Evolutionary conservation across 2,797 vertebrate species (phyloP).

Genomic region (Graptemys geographica): DNA sequence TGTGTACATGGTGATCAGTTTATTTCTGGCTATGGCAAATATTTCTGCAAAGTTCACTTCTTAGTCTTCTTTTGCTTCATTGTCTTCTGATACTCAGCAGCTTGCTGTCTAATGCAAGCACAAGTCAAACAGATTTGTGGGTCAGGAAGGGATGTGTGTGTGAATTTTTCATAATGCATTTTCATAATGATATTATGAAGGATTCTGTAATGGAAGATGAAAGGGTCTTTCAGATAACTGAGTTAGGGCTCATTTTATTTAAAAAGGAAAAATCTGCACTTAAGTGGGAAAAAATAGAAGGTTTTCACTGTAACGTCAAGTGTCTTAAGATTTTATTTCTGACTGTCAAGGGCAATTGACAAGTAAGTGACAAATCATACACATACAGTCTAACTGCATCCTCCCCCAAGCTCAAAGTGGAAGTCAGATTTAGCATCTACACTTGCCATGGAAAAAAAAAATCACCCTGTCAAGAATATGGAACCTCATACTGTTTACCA

Average conservation of each 20-base stretch:
- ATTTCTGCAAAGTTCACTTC: background rate
- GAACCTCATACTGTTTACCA: constrained; percentile 27
- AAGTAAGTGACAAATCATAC: constrained; percentile 72
- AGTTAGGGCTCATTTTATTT: constrained; percentile 62
- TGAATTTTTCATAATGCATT: constrained; percentile 71
- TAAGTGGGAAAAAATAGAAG: constrained; percentile 46
- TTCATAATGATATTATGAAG: constrained; percentile 74
- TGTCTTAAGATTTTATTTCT: constrained; percentile 74
- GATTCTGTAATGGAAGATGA: constrained; percentile 75
- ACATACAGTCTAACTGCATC: constrained; percentile 70
- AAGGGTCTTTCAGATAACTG: constrained; percentile 72
- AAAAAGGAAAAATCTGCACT: constrained; percentile 61
- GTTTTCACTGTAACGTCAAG: constrained; percentile 68
- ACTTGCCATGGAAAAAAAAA: constrained; percentile 45
- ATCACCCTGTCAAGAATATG: constrained; percentile 53
- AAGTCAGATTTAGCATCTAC: constrained; percentile 67
- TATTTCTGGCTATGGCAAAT: background rate
- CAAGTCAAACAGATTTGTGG: constrained; percentile 68
- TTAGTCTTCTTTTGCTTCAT: background rate
- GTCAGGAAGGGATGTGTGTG: constrained; percentile 45
- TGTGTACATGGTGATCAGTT: background rate
- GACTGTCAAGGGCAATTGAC: constrained; percentile 66
- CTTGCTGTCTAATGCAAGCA: constrained; percentile 58
- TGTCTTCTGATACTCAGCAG: constrained; percentile 56
- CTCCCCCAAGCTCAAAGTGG: constrained; percentile 40